These are phyloP conservation scores for Callipepla squamata DNA, from an alignment of 2,113 vertebrate genomes.

Conservation along the genomic window DNA sequence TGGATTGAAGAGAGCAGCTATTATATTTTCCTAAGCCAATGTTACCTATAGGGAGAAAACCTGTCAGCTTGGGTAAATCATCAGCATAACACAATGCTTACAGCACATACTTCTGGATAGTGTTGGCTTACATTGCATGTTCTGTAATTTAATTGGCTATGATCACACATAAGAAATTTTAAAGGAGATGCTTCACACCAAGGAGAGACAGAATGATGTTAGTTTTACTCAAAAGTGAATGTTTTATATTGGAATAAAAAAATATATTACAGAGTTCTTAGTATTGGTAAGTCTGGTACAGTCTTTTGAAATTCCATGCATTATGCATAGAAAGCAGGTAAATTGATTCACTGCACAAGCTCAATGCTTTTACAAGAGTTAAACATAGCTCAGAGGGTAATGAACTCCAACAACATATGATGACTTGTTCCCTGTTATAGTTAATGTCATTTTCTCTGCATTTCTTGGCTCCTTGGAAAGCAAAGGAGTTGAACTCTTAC, in stretches of 20 bases:
- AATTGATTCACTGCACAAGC: neutral
- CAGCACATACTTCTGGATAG: neutral
- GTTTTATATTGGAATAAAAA: neutral
- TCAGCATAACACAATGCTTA: neutral
- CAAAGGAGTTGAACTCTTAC: neutral
- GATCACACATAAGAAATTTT: neutral
- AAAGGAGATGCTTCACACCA: neutral
- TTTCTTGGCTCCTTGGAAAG: neutral
- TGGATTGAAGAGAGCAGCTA: conserved; percentile 46
- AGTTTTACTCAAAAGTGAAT: neutral
- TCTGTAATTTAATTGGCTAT: neutral
- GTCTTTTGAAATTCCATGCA: neutral
- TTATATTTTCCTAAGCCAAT: neutral
- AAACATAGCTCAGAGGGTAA: neutral
- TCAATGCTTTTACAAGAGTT: neutral
- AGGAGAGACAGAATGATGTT: neutral
- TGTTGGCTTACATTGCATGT: neutral
- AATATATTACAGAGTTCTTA: neutral
- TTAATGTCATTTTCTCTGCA: neutral
- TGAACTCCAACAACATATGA: neutral
- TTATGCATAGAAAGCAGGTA: neutral
- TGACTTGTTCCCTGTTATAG: neutral
- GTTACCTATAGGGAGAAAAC: conserved; percentile 2
- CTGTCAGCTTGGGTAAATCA: conserved; percentile 45
- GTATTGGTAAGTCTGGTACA: neutral